Percentiles rank a stretch among this genome's conserved stretches.
Evolutionary conservation across 1,140 invertebrate genomes (phyloP).

Genomic region (Babylonia areolata): DNA sequence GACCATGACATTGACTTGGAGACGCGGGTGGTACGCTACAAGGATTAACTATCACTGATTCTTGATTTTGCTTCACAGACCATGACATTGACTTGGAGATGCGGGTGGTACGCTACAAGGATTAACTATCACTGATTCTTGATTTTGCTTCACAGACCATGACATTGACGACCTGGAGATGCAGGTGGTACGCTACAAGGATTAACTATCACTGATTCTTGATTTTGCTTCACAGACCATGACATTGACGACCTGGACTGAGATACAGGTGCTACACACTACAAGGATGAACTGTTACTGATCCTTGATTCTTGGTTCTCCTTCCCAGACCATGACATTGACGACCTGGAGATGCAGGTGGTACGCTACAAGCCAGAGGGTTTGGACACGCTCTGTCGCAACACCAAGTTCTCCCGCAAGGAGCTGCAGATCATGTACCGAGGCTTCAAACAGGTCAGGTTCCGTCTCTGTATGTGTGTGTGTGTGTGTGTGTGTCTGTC

Average conservation of each 20-base stretch:
- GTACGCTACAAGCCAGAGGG: conserved; percentile 84
- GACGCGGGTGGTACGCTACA: too few relatives aligned
- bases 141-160: background rate
- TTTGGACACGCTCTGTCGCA: conserved; percentile 92
- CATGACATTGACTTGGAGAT: background rate
- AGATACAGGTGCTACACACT: conserved; percentile 55
- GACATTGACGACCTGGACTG: conserved; percentile 66
- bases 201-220: background rate
- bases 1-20: background rate
- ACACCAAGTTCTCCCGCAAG: conserved; percentile 95
- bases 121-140: background rate
- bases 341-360: conserved; percentile 75
- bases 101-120: background rate
- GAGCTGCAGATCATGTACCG: conserved; percentile 97
- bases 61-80: background rate
- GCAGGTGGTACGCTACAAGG: background rate
- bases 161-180: background rate
- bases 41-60: too few relatives aligned
- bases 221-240: background rate
- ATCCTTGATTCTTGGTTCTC: background rate
- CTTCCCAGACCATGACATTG: conserved; percentile 73
- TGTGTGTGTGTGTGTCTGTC: too few relatives aligned
- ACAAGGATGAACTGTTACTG: too few relatives aligned
- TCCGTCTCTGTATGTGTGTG: background rate
- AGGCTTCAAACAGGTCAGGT: conserved; percentile 90